Evolutionary conservation across 2,797 vertebrate species (phyloP).

Genomic region (Leuciscus waleckii): DNA sequence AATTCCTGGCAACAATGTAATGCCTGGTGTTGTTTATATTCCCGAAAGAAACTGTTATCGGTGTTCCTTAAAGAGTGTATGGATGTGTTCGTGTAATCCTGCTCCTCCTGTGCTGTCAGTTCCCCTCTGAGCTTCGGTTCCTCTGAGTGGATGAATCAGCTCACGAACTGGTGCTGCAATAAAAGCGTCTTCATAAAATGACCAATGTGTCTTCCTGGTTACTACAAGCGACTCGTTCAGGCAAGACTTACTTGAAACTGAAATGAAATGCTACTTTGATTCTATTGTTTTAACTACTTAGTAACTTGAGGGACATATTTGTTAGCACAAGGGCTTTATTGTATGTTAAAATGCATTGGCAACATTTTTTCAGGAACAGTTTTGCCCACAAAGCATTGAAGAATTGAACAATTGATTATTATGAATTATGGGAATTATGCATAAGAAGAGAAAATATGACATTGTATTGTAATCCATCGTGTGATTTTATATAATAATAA

Average conservation of each 20-base stretch:
- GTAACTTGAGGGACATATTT: background rate
- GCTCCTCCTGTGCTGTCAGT: conserved; percentile 74
- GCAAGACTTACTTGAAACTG: background rate
- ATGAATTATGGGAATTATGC: background rate
- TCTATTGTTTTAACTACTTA: background rate
- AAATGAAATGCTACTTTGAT: conserved; percentile 14
- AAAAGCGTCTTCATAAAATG: conserved; percentile 6
- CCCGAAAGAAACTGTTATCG: background rate
- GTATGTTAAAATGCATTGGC: background rate
- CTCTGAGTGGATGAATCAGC: conserved; percentile 10
- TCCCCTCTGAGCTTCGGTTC: conserved; percentile 58
- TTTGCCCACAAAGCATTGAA: background rate
- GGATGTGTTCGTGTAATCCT: conserved; percentile 59
- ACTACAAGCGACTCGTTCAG: background rate
- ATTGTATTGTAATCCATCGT: background rate
- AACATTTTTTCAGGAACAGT: background rate
- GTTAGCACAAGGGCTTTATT: background rate
- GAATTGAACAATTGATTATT: background rate
- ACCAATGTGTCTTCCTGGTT: background rate
- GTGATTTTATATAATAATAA: background rate
- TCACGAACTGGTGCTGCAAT: background rate
- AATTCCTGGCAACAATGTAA: background rate
- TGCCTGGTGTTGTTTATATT: background rate
- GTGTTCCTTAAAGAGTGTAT: background rate
- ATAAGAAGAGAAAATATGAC: background rate